Evolutionary conservation across 2,113 vertebrate genomes (phyloP), one percentile per base, ranked within the genome.

Genomic region (Regulus satrapa): DNA sequence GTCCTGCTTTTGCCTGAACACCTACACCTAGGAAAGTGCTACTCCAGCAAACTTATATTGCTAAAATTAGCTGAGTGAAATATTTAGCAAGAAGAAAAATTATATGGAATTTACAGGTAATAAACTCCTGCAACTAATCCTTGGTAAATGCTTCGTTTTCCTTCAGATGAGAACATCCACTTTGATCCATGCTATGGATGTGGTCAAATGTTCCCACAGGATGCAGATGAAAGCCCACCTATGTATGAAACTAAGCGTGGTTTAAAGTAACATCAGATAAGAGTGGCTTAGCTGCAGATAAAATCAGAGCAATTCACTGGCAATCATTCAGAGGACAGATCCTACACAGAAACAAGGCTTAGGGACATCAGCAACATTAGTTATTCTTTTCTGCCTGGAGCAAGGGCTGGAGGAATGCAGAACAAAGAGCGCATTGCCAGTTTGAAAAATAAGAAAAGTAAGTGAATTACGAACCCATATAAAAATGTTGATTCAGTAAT

Each of bases 231-330:
- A 77, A 92, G 77, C 20, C 43, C 56, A 66, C 32, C 63, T 68
- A 18, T 6, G n/a, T 18, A 56, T 10, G 41, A 78, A 91, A 72
- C 18, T 2, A 18, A 63, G 66, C 6, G 15, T 2, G 40, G 49
- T 24, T 61, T 66, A 26, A 68, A 87, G 67, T 18, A 85, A 40
- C 23, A 76, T 52, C 73, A 77, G 84, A 59, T 76, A 75, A 93
- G 52, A 67, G 48, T 0, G 43, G 45, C 58, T 79, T 46, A 41
- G 48, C 48, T 89, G 62, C 69, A 93, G 94, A 95, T 86, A 78
- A 85, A 85, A 92, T 79, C 90, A 80, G 51, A 88, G 81, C 79
- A 78, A 95, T 96, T 95, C 95, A 92, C 63, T 45, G 55, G 77
- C 40, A 67, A 89, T 56, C 77, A 80, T 36, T 75, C 0, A 0